A percentile compares a stretch with the other conserved stretches of the same genome.
phyloP scores from a whole-genome alignment of 1,140 invertebrate species.

The Drosophila melanogaster region DNA sequence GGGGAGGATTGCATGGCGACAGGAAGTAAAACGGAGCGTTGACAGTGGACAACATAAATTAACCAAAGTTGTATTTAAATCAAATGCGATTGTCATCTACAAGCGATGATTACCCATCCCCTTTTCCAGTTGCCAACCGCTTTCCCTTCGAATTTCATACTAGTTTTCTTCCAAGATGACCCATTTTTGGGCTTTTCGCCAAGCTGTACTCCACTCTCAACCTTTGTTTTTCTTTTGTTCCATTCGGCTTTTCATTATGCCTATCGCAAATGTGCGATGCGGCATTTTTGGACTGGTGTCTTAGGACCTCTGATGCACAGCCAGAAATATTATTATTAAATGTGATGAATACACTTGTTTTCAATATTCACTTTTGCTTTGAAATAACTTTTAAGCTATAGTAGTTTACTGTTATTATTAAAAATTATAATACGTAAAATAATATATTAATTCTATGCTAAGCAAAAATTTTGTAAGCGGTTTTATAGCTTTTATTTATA shows the following conservation, averaged over 20 bases:
- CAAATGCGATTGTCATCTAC: conserved; percentile 79
- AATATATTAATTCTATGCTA: no score
- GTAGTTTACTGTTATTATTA: no score
- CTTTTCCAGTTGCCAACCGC: conserved; percentile 1
- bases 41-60: conserved; percentile 79
- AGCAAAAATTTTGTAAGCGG: no score
- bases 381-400: no score
- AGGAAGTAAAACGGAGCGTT: conserved; percentile 70
- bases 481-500: no score
- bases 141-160: conserved; percentile 1
- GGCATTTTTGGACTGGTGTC: conserved; percentile 52
- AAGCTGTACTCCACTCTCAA: conserved; percentile 19
- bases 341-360: neutral
- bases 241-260: conserved; percentile 34
- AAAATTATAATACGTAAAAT: no score
- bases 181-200: conserved; percentile 65
- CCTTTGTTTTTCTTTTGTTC: conserved; percentile 30
- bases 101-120: conserved; percentile 48
- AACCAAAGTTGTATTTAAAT: conserved; percentile 83
- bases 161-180: conserved; percentile 43
- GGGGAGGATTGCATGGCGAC: conserved; percentile 23
- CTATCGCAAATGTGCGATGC: conserved; percentile 59
- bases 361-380: no score
- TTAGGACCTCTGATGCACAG: conserved; percentile 1
- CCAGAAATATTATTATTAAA: conserved; percentile 9